These are phyloP conservation scores for Ispidina lecontei DNA, from an alignment of 2,797 vertebrate genomes.

Conservation along the genomic window DNA sequence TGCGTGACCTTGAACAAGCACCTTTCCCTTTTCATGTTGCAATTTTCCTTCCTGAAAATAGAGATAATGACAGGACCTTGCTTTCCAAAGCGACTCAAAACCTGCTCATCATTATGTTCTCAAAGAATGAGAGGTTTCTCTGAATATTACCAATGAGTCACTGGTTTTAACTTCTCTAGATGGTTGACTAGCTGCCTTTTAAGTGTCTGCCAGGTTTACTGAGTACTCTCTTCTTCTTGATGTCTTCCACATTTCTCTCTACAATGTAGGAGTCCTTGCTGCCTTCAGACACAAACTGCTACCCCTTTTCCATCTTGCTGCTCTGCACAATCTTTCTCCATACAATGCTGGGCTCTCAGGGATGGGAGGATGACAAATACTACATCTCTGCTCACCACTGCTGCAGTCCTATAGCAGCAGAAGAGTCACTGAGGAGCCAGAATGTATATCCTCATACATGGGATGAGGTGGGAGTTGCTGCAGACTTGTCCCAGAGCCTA, in stretches of 20 bases:
- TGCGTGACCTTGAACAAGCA: neutral
- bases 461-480: neutral
- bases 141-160: neutral
- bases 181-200: neutral
- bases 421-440: neutral
- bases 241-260: neutral
- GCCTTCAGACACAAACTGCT: neutral
- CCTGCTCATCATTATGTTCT: neutral
- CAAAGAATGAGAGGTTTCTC: neutral
- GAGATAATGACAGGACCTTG: neutral
- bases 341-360: neutral
- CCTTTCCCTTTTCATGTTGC: neutral
- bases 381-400: neutral
- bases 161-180: neutral
- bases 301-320: neutral
- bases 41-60: neutral
- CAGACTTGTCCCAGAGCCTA: neutral
- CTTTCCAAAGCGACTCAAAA: neutral
- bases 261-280: neutral
- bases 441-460: neutral
- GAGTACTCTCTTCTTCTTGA: neutral
- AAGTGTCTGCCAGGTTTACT: neutral
- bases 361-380: neutral
- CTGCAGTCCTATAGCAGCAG: neutral
- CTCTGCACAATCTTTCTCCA: neutral